Evolutionary conservation across 2,797 vertebrate species (phyloP).

Genomic region (Hypotaenidia philippensis): DNA sequence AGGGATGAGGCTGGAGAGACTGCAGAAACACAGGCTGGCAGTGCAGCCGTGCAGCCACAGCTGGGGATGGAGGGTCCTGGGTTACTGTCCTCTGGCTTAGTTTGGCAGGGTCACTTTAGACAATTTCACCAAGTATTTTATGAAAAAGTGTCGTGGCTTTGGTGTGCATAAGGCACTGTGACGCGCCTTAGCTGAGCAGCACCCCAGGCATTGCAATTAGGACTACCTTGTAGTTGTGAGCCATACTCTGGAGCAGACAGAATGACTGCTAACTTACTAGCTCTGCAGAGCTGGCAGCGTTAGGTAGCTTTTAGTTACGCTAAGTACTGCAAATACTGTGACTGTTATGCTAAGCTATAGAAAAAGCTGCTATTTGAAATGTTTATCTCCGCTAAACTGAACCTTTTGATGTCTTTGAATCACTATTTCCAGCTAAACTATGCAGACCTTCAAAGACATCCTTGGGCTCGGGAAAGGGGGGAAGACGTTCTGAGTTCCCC

Average conservation of each 20-base stretch:
- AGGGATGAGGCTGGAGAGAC: neutral
- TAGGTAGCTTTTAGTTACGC: neutral
- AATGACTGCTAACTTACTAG: neutral
- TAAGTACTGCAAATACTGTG: neutral
- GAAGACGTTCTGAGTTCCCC: neutral
- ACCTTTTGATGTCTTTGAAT: constrained; percentile 43
- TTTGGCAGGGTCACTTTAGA: neutral
- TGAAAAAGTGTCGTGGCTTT: neutral
- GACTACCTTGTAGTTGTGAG: neutral
- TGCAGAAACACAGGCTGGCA: neutral
- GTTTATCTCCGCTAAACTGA: constrained; percentile 35
- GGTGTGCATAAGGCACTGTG: neutral
- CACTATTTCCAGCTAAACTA: neutral
- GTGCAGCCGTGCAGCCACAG: neutral
- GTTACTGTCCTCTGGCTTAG: neutral
- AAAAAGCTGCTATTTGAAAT: constrained; percentile 19
- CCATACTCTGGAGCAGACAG: neutral
- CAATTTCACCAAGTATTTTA: neutral
- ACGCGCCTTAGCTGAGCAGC: neutral
- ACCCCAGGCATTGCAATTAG: neutral
- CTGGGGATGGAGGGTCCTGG: neutral
- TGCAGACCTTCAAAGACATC: neutral
- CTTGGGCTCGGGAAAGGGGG: neutral
- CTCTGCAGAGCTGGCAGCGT: neutral
- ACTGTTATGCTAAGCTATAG: constrained; percentile 25